Percentiles rank a stretch among this genome's conserved stretches.
Evolutionary conservation across 2,888 invertebrate species (phyloP).

Genomic region (Spilarctia lutea): DNA sequence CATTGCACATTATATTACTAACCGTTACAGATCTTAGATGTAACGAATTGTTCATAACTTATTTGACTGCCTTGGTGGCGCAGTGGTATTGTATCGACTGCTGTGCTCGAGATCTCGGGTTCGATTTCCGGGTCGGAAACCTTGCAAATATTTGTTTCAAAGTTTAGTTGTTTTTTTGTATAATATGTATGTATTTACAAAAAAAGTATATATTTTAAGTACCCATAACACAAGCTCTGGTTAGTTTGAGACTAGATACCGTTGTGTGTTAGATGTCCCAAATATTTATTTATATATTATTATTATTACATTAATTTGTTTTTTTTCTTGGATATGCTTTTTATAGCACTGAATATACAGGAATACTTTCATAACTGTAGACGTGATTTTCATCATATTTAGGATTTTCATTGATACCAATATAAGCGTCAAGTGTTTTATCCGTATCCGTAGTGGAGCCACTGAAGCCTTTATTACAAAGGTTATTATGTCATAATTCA

Average conservation of each 20-base stretch:
- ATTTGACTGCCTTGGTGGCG: no score
- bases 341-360: neutral
- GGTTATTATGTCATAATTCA: constrained; percentile 81
- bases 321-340: neutral
- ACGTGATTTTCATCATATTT: constrained; percentile 36
- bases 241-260: no score
- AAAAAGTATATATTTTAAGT: no score
- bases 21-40: neutral
- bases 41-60: neutral
- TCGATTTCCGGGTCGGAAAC: no score
- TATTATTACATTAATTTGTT: neutral
- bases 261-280: no score
- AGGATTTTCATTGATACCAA: constrained; percentile 61
- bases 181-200: no score
- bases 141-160: no score
- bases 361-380: neutral
- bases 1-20: neutral
- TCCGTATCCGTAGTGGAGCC: constrained; percentile 57
- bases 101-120: no score
- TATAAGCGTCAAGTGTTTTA: constrained; percentile 72
- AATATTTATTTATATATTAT: no score
- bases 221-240: no score
- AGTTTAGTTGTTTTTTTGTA: no score
- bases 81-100: no score
- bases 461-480: constrained; percentile 74